Evolutionary conservation across 1,140 invertebrate species (phyloP), one percentile per base, ranked within the genome.

Genomic region (Drosophila gunungcola): DNA sequence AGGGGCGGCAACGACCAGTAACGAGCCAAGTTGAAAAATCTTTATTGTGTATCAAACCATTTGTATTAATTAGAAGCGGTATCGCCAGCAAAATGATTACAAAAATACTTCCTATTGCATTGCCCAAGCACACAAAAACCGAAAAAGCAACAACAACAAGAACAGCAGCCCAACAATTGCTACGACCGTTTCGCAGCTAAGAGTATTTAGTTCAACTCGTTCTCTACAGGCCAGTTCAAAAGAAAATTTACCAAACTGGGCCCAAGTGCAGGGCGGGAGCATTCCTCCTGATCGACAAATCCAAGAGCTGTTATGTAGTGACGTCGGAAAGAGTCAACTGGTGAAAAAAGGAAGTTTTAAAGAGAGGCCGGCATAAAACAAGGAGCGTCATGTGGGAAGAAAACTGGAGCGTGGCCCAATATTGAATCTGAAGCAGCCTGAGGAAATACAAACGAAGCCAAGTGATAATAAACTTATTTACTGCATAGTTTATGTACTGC

Each of bases 31-130:
- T 90, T 90, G 77, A 90, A 89, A 90, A 84, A 89, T 89, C 84
- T 89, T 90, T 89, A 90, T 89, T 89, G 84, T 89, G 80, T 89
- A 89, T 89, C 84, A 90, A 89, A 89, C 84, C 84, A 89, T 89
- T 89, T 89, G 84, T 89, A 89, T 89, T 89, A 89, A 89, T 89
- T 89, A 89, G 84, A 88, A 84, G 73, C 84, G 67, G 74, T 63
- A 78, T 55, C 58, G 70, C 80, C 80, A 77, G 73, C 72, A 89
- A 88, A 88, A 88, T 88, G 89, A 88, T 88, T 88, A 89, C 83
- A 83, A 88, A 73, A 73, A 78, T 73, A 60, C 73, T 32, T 32
- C 29, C 7, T 2, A 67, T 65, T 73, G 29, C n/a, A 39, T 13
- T 3, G 38, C 9, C 11, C 34, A 9, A 36, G 34, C 34, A 36